Evolutionary conservation across 1,140 invertebrate genomes (phyloP).

Genomic region (Lepidotrigona ventralis): DNA sequence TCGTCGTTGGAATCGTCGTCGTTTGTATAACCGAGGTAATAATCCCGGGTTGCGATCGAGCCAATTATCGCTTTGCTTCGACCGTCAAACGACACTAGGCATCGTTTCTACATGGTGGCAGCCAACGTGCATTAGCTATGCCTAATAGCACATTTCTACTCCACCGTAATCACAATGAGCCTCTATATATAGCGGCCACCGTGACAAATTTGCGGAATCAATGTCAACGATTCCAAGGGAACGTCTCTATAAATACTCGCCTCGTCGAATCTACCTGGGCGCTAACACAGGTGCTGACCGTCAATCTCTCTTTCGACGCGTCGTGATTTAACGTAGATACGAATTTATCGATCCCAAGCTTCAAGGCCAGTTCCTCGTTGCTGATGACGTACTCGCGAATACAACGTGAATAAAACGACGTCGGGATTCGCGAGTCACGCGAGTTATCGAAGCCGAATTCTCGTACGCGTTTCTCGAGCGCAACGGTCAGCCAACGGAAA

Average conservation of each 20-base stretch:
- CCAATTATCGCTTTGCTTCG: conserved; percentile 6
- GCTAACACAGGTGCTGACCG: neutral
- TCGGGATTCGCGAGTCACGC: conserved; percentile 31
- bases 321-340: too few species aligned
- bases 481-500: too few species aligned
- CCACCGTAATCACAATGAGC: conserved; percentile 46
- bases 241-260: conserved; percentile 46
- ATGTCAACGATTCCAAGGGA: conserved; percentile 59
- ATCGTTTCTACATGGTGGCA: neutral
- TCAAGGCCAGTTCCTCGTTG: neutral
- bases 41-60: neutral
- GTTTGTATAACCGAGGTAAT: conserved; percentile 10
- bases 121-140: conserved; percentile 38
- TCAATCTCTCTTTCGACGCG: neutral
- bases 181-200: conserved; percentile 55
- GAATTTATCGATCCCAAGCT: neutral
- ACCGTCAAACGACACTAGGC: neutral
- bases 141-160: conserved; percentile 37
- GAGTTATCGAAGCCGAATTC: neutral
- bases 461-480: too few species aligned
- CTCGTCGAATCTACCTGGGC: neutral
- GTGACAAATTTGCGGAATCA: conserved; percentile 58
- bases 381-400: neutral
- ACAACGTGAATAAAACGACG: too few species aligned
- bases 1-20: neutral